Evolutionary conservation across 2,888 invertebrate genomes (phyloP).

Genomic region (Chymomyza fuscimana): DNA sequence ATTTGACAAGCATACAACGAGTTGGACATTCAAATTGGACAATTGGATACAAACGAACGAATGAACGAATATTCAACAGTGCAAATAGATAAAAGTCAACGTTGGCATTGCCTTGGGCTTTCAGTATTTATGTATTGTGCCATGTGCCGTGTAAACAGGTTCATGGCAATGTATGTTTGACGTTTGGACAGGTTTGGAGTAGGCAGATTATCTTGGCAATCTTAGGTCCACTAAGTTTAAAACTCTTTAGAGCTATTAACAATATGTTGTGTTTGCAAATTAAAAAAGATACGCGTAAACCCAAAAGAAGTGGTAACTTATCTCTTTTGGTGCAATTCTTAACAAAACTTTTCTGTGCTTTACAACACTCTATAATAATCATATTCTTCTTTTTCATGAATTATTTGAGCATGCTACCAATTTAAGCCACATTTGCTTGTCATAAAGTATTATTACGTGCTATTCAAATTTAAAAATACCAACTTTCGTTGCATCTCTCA

Average conservation of each 20-base stretch:
- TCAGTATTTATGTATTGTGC: too few species aligned
- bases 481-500: too few species aligned
- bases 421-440: background rate
- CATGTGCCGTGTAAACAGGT: too few species aligned
- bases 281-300: background rate
- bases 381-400: too few species aligned
- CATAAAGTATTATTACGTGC: too few species aligned
- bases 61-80: background rate
- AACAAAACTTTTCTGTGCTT: background rate
- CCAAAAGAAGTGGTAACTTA: background rate
- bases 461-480: too few species aligned
- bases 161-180: background rate
- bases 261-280: too few species aligned
- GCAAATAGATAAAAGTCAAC: background rate
- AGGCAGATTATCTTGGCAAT: too few species aligned
- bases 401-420: background rate
- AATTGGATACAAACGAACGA: background rate
- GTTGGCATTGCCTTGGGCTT: background rate
- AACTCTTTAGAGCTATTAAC: too few species aligned
- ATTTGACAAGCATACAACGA: slow-evolving; percentile 23
- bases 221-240: too few species aligned
- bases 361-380: too few species aligned
- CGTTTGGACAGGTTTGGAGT: background rate
- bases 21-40: slow-evolving; percentile 8
- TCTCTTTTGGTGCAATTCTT: too few species aligned